Evolutionary conservation across 2,888 invertebrate species (phyloP).

Genomic region (Rhagium mordax): DNA sequence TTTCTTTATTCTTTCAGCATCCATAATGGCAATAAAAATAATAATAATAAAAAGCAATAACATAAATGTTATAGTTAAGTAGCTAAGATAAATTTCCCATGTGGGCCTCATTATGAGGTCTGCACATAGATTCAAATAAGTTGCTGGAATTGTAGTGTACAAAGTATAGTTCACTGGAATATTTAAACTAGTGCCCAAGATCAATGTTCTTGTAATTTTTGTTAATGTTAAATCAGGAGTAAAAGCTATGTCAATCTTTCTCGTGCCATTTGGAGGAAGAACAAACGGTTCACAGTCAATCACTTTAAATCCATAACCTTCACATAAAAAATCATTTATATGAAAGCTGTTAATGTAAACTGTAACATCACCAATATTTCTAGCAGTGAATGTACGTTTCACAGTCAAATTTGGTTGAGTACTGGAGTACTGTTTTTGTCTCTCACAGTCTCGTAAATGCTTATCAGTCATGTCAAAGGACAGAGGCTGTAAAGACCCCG

Average conservation of each 20-base stretch:
- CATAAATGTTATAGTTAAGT: slow-evolving; percentile 74
- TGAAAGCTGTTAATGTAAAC: slow-evolving; percentile 80
- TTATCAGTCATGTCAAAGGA: slow-evolving; percentile 83
- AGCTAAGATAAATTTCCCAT: slow-evolving; percentile 84
- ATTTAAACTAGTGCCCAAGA: slow-evolving; percentile 76
- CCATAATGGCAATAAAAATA: slow-evolving; percentile 79
- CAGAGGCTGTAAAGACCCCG: slow-evolving; percentile 83
- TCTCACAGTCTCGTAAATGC: slow-evolving; percentile 74
- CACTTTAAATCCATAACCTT: slow-evolving; percentile 85
- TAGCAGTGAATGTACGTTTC: slow-evolving; percentile 85
- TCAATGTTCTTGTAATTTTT: slow-evolving; percentile 78
- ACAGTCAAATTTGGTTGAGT: slow-evolving; percentile 80
- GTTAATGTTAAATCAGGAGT: slow-evolving; percentile 90
- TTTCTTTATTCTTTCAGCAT: slow-evolving; percentile 80
- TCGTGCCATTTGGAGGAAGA: slow-evolving; percentile 81
- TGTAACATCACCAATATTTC: slow-evolving; percentile 93
- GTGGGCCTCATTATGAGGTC: slow-evolving; percentile 79
- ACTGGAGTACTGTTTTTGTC: slow-evolving; percentile 57
- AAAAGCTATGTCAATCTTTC: slow-evolving; percentile 88
- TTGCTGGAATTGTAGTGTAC: slow-evolving; percentile 75
- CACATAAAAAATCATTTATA: slow-evolving; percentile 80
- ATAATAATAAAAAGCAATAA: slow-evolving; percentile 76
- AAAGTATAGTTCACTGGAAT: slow-evolving; percentile 79
- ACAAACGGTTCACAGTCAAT: slow-evolving; percentile 82
- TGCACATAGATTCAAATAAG: slow-evolving; percentile 80